Evolutionary conservation across 2,888 invertebrate species (phyloP).

Genomic region (Tenthredo livida): DNA sequence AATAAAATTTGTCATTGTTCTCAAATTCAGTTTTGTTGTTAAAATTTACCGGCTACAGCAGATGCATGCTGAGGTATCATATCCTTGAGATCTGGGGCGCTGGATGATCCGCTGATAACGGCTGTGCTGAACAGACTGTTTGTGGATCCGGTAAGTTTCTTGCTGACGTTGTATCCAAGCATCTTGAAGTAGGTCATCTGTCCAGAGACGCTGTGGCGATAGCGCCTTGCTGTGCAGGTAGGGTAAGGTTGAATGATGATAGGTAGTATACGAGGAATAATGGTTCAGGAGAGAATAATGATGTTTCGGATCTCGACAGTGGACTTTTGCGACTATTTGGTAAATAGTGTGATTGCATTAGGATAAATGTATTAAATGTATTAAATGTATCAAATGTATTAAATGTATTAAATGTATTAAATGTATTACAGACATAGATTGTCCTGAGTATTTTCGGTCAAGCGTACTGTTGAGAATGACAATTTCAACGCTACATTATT

Average conservation of each 20-base stretch:
- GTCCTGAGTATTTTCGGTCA: neutral
- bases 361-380: constrained; percentile 44
- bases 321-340: constrained; percentile 55
- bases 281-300: constrained; percentile 56
- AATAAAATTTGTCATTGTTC: constrained; percentile 35
- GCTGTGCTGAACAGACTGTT: constrained; percentile 97
- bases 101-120: constrained; percentile 96
- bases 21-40: neutral
- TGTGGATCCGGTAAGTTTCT: constrained; percentile 85
- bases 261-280: constrained; percentile 76
- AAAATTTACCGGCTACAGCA: constrained; percentile 84
- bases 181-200: constrained; percentile 97
- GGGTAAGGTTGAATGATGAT: constrained; percentile 77
- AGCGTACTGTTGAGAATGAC: constrained; percentile 23
- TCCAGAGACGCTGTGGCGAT: constrained; percentile 97
- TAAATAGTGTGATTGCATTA: neutral
- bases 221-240: constrained; percentile 85
- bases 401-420: constrained; percentile 30
- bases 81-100: constrained; percentile 93
- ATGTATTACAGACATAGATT: constrained; percentile 32
- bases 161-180: constrained; percentile 88
- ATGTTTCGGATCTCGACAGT: constrained; percentile 66
- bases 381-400: constrained; percentile 29
- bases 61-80: constrained; percentile 90
- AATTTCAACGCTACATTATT: neutral